These are phyloP conservation scores for Brachionus plicatilis DNA, from an alignment of 1,140 invertebrate species.

Conservation along the genomic window DNA sequence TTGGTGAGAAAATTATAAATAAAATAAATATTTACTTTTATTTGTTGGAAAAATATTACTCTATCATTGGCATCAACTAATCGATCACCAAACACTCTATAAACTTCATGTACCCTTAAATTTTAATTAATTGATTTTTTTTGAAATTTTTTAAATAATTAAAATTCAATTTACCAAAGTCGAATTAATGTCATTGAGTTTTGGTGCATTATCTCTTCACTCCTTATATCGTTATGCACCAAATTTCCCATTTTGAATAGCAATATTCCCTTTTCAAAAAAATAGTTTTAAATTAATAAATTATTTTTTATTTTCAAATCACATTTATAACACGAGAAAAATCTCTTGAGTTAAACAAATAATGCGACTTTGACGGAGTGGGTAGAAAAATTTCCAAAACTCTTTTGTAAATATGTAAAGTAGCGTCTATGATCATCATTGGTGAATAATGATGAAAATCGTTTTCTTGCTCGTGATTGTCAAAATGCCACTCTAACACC, in stretches of 20 bases:
- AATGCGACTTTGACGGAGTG: conserved; percentile 84
- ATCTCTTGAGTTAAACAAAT: conserved; percentile 88
- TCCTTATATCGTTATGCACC: background rate
- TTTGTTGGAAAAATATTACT: background rate
- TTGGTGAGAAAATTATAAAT: background rate
- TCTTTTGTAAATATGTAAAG: conserved; percentile 19
- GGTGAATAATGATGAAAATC: background rate
- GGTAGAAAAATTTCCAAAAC: conserved; percentile 63
- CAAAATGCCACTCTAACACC: conserved; percentile 26
- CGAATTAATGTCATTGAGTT: conserved; percentile 11
- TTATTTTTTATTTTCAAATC: background rate
- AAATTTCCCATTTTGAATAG: background rate
- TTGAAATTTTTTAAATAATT: background rate
- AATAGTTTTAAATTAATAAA: background rate
- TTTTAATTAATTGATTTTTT: background rate
- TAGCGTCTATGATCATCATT: conserved; percentile 34
- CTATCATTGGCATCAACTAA: conserved; percentile 51
- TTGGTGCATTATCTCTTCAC: conserved; percentile 10
- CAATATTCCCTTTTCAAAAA: background rate
- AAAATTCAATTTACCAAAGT: background rate
- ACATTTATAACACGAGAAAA: conserved; percentile 56
- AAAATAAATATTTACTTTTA: conserved; percentile 12
- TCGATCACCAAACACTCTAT: conserved; percentile 55
- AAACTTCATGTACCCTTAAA: conserved; percentile 53
- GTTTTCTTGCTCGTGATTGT: background rate